Evolutionary conservation across 1,140 invertebrate genomes (phyloP), one percentile per base, ranked within the genome.

Genomic region (Sipha flava): DNA sequence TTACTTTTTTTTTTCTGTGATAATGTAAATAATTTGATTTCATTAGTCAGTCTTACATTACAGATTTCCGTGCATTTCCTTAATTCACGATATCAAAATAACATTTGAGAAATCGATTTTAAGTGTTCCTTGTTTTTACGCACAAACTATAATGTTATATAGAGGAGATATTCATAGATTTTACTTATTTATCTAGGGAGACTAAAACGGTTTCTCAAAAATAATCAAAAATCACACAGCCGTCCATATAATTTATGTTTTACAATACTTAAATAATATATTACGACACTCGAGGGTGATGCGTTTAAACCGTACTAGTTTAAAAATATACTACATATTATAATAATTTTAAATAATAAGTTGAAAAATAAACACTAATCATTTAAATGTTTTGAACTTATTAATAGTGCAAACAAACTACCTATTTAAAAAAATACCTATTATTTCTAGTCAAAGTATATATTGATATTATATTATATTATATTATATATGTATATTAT

Each of bases 401-500:
- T n/a, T n/a, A 18, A 68, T 29, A 26, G 40, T 47, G 66, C 66
- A 47, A 70, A 70, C 43, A 1, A 47, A 70, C 40, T 70, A 70
- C 23, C 47, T 73, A 49, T 54, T 34, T 6, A 34, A 29, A 29
- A 54, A 54, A 31, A 75, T 75, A 75, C 72, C 45, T 77, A 77
- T 77, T 77, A 37, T 77, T 37, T 77, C 73, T 77, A 77, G 73
- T 77, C 73, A 77, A 77, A 77, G 47, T 59, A 40, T 57, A 37
- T 77, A 57, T 77, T 40, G 2, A 59, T 34, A 57, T 62, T 62
- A 66, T 66, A 66, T 66, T 40, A 66, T 66, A 66, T 66, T 40
- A 40, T 43, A 66, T 66, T 66, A 68, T 68, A 68, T 45, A 70
- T 70, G 23, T 70, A 29, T 47, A 70, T 29, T 70, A 70, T 26